Base-by-base conservation (phyloP, 2,797 vertebrate genomes). In the Brotula barbata region DNA sequence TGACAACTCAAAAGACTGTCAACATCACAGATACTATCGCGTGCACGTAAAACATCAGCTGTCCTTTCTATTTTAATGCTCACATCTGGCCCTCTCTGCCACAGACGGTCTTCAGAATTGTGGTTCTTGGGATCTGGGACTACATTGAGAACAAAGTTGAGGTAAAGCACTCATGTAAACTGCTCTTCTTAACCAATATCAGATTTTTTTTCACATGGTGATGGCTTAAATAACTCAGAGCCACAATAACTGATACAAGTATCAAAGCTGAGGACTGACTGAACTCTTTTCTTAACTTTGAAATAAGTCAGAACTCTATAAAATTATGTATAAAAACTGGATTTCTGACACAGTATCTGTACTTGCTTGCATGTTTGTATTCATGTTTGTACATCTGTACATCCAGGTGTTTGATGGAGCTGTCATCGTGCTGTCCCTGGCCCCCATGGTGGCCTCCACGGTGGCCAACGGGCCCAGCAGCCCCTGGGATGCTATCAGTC, bases 141-240 rank as follows among this genome's bases (percentile, higher is more conserved):
- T 99, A 99, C 87, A 99, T 99, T 57, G 97, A 99, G 88, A 98
- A 99, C 92, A 99, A 99, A 92, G 93, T 99, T 70, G 97, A 99
- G 95, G 97, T 99, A 85, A 86, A 17, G 39, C 62, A 17, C 58
- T 31, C 13, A 43, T 48, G 10, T 8, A 4, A 28, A 4, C 25
- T 28, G 25, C 25, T 4, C 25, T 28, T 28, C 25, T 4, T 8
- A 28, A 28, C 25, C 8, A n/a, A n/a, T n/a, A n/a, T n/a, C n/a
- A n/a, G n/a, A n/a, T n/a, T n/a, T n/a, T n/a, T n/a, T n/a, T n/a
- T n/a, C n/a, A n/a, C n/a, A n/a, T n/a, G n/a, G n/a, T n/a, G n/a
- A n/a, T n/a, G n/a, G n/a, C n/a, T n/a, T n/a, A n/a, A n/a, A n/a
- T n/a, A n/a, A n/a, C n/a, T n/a, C n/a, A n/a, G n/a, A n/a, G n/a